A percentile compares a stretch with the other conserved stretches of the same genome.
These are phyloP conservation scores for Peromyscus attwateri DNA, from an alignment of 2,797 vertebrate genomes.

Conservation along the genomic window DNA sequence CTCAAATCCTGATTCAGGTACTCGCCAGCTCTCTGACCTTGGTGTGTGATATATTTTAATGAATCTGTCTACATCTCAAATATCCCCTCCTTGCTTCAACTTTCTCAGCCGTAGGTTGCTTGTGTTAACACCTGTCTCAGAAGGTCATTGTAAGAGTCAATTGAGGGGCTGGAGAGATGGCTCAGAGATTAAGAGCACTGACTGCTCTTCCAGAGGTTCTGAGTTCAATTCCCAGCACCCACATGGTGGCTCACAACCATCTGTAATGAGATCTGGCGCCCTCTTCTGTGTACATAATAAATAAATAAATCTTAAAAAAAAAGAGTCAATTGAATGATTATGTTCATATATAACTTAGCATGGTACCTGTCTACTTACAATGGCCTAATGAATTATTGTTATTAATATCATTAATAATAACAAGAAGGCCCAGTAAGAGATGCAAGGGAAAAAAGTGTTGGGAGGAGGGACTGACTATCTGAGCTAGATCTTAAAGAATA, in stretches of 20 bases:
- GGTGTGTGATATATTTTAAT: neutral
- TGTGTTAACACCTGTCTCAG: neutral
- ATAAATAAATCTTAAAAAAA: too few species aligned
- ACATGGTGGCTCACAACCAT: too few species aligned
- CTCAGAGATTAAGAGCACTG: too few species aligned
- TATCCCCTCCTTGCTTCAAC: neutral
- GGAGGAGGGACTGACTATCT: neutral
- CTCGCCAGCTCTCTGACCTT: conserved; percentile 40
- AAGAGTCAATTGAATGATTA: neutral
- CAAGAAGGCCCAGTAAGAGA: neutral
- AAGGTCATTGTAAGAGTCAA: conserved; percentile 12
- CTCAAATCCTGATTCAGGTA: neutral
- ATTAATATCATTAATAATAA: conserved; percentile 41
- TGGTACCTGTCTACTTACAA: conserved; percentile 35
- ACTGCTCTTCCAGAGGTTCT: too few species aligned
- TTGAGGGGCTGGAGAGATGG: too few species aligned
- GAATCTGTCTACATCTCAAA: neutral
- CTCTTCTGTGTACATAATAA: too few species aligned
- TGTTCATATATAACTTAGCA: conserved; percentile 39
- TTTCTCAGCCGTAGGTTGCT: neutral
- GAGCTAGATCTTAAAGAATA: conserved; percentile 28
- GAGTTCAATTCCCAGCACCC: too few species aligned
- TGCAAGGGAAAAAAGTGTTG: neutral
- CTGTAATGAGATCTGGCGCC: too few species aligned
- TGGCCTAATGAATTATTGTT: neutral